Base-by-base conservation (phyloP, 2,797 vertebrate genomes). In the Sus cebifrons region DNA sequence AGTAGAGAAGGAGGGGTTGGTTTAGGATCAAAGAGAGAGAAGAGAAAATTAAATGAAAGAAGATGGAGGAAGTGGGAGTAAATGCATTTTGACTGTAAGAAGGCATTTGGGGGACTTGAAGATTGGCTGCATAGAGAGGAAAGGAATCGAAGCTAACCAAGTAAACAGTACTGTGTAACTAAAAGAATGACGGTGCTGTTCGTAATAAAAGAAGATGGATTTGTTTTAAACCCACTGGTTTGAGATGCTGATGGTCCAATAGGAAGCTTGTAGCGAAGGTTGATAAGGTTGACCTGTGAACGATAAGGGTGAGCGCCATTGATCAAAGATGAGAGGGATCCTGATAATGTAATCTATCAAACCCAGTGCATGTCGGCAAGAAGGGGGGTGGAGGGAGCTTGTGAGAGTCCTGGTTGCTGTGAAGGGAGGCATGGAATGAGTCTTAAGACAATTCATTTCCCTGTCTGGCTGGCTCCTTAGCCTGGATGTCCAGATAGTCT, bases 121-220 rank as follows among this genome's bases (percentile, higher is more conserved):
- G 86, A 68, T 84, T 64, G 60, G 62, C 15, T 71, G n/a, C 17
- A n/a, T 40, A 67, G 14, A 18, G 54, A 79, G 68, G n/a, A 85
- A 81, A 81, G 70, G 21, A 77, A 79, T 78, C 49, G 54, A 67
- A 52, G 20, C 52, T 81, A 64, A 71, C 79, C 3, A 0, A 73
- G 9, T 20, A 56, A 75, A 85, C 23, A 27, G 58, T 75, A 85
- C n/a, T 85, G 25, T 67, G 5, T 52, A 74, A 68, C 49, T 78
- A 71, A 52, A 73, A 65, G 56, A 81, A n/a, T 9, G 23, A 17
- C 52, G 84, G 12, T 17, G 11, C 17, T 64, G 25, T 82, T 95
- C 77, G 27, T 81, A 40, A 64, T 68, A 52, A 89, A 75, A 86
- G 32, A 60, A 79, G 82, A 23, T 85, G 62, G 23, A 68, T 91